Percentiles rank a stretch among this genome's conserved stretches.
Evolutionary conservation across 92 coral and sea anemone genomes (phyloP).

Genomic region (Palythoa grandis): DNA sequence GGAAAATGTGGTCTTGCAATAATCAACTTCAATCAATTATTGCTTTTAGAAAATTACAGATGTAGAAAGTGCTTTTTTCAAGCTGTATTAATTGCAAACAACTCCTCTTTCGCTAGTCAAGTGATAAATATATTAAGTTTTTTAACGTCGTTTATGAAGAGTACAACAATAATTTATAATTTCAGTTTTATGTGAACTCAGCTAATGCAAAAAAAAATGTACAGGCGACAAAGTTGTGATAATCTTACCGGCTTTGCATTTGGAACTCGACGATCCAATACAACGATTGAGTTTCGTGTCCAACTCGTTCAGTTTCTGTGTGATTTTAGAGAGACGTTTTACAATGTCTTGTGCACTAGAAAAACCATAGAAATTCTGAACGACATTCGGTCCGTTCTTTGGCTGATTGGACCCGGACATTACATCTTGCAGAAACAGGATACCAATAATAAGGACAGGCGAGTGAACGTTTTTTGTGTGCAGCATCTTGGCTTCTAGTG

Average conservation of each 20-base stretch:
- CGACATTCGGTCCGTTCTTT: background rate
- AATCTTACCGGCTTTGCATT: background rate
- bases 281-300: conserved; percentile 7
- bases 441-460: background rate
- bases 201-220: background rate
- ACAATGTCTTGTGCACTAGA: background rate
- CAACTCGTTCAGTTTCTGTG: conserved; percentile 16
- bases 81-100: too few relatives aligned
- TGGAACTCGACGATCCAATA: background rate
- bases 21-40: too few relatives aligned
- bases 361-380: conserved; percentile 9
- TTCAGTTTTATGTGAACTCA: background rate
- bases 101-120: too few relatives aligned
- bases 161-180: background rate
- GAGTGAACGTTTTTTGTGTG: background rate
- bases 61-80: too few relatives aligned
- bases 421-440: background rate
- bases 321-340: conserved; percentile 11
- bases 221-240: background rate
- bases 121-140: too few relatives aligned
- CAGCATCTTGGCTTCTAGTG: background rate
- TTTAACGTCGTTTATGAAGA: too few relatives aligned
- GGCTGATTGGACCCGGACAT: background rate
- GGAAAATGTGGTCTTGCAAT: too few relatives aligned
- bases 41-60: too few relatives aligned